Conservation (phyloP, 2,113 vertebrate genomes). For the Catharus bicknelli region DNA sequence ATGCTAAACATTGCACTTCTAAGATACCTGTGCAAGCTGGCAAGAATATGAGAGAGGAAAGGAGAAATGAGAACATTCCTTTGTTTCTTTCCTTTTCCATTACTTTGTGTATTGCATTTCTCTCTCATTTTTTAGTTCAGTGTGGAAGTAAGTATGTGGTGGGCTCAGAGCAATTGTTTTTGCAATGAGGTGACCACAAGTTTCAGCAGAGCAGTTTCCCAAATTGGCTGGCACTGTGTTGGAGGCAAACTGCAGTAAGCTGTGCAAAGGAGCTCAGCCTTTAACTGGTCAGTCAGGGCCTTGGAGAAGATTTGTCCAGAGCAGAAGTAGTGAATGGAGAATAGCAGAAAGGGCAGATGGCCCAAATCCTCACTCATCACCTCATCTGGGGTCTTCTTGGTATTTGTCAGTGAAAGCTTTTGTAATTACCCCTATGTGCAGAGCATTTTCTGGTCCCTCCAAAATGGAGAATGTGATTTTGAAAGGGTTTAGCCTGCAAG, state of each 20-base stretch:
- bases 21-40: background rate
- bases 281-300: constrained; percentile 31
- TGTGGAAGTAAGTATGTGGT: background rate
- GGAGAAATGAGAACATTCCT: background rate
- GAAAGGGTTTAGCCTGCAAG: background rate
- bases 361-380: constrained; percentile 42
- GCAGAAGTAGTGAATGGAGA: constrained; percentile 75
- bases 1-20: background rate
- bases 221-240: background rate
- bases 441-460: background rate
- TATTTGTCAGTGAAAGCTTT: constrained; percentile 45
- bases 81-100: background rate
- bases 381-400: background rate
- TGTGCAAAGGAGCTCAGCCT: constrained; percentile 41
- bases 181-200: background rate
- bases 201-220: background rate
- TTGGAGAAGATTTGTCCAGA: constrained; percentile 70
- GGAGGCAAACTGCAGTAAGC: background rate
- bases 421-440: background rate
- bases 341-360: constrained; percentile 74
- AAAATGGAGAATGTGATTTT: background rate
- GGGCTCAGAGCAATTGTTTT: background rate
- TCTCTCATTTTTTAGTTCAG: background rate
- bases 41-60: background rate
- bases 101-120: background rate